phyloP scores from a whole-genome alignment of 2,888 invertebrate species.

The Sminthurinus aureus region DNA sequence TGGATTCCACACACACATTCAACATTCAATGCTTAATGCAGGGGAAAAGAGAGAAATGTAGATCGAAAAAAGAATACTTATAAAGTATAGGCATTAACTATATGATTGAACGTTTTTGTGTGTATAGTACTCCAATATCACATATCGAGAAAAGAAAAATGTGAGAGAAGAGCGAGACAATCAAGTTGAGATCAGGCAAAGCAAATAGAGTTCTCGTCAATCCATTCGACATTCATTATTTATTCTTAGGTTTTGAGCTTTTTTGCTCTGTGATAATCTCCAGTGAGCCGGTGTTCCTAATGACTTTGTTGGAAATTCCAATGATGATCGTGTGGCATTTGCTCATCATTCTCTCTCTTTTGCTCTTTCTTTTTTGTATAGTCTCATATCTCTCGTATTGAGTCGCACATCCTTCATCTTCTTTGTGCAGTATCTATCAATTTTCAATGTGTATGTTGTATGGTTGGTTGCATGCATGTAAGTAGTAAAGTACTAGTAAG shows the following conservation, averaged over 20 bases:
- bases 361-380: background rate
- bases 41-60: background rate
- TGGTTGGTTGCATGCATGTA: background rate
- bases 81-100: too few relatives aligned
- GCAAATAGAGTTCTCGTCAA: constrained; percentile 21
- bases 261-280: constrained; percentile 16
- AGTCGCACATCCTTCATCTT: background rate
- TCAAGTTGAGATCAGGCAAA: constrained; percentile 21
- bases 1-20: background rate
- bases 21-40: background rate
- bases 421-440: background rate
- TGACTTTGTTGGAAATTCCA: constrained; percentile 22
- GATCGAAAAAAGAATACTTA: too few relatives aligned
- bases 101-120: too few relatives aligned
- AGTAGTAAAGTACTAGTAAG: too few relatives aligned
- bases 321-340: constrained; percentile 9
- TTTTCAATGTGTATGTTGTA: background rate
- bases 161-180: constrained; percentile 1
- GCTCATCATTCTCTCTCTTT: background rate
- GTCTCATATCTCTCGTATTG: background rate
- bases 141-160: too few relatives aligned
- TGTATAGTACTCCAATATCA: too few relatives aligned
- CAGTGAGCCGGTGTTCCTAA: constrained; percentile 22
- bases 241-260: constrained; percentile 24
- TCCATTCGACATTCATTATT: constrained; percentile 28